These are phyloP conservation scores for Aselliscus stoliczkanus DNA, from an alignment of 2,797 vertebrate genomes.

Conservation along the genomic window DNA sequence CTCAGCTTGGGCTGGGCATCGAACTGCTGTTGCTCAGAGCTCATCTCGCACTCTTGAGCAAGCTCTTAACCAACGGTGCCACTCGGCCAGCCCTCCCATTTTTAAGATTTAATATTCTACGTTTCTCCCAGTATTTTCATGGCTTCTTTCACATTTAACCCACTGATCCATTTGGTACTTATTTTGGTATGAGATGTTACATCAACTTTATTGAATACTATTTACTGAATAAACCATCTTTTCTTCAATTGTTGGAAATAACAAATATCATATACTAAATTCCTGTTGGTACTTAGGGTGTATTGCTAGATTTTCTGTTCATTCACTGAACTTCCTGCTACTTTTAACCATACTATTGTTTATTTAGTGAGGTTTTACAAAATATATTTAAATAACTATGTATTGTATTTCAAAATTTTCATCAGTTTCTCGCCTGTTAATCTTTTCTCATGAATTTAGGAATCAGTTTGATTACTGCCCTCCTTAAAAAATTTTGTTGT, in stretches of 20 bases:
- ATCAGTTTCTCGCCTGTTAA: neutral
- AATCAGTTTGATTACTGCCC: neutral
- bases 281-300: neutral
- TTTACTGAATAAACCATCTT: neutral
- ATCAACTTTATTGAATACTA: neutral
- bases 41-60: no score
- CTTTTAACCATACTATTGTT: neutral
- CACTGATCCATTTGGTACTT: neutral
- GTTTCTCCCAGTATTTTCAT: neutral
- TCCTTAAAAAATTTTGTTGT: neutral
- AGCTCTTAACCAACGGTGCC: no score
- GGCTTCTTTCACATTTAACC: neutral
- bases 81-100: no score
- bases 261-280: neutral
- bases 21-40: no score
- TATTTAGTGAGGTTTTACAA: neutral
- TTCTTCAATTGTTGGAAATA: neutral
- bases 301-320: neutral
- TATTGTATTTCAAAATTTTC: neutral
- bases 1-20: no score
- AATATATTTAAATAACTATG: neutral
- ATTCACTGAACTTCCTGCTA: neutral
- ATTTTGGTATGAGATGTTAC: neutral
- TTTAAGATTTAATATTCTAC: neutral
- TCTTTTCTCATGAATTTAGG: neutral